Percentiles rank a stretch among this genome's conserved stretches.
Conservation (phyloP, 2,797 vertebrate species). For the Intellagama lesueurii region DNA sequence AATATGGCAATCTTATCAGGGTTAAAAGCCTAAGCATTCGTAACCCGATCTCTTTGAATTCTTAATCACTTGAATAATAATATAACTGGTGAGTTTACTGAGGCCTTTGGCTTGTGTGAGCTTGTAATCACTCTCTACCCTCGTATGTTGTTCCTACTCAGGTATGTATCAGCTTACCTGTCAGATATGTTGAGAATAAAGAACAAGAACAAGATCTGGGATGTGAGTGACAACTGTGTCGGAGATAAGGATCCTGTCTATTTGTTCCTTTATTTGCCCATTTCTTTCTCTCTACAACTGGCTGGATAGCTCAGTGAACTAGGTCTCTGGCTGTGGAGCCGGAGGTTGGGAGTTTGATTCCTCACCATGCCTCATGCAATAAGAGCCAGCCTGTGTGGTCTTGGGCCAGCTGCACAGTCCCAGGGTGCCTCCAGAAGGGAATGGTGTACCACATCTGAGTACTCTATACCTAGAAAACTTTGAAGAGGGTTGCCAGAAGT, state of each 20-base stretch:
- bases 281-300: not conserved
- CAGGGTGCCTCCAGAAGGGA: no score
- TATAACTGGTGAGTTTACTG: not conserved
- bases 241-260: not conserved
- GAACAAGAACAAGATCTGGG: not conserved
- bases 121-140: no score
- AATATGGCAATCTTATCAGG: not conserved
- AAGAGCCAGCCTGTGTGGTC: no score
- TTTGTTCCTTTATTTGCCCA: not conserved
- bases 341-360: no score
- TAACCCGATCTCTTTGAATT: not conserved
- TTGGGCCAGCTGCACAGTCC: no score
- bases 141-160: not conserved
- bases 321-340: no score
- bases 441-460: no score
- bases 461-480: no score
- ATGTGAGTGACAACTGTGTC: not conserved
- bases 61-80: not conserved
- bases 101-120: not conserved
- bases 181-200: not conserved
- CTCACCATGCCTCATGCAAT: no score
- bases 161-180: not conserved
- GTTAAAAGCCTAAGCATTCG: not conserved
- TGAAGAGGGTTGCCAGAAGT: no score
- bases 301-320: no score